Base-by-base conservation (phyloP, 2,888 invertebrate genomes). In the Electrophaes corylata region DNA sequence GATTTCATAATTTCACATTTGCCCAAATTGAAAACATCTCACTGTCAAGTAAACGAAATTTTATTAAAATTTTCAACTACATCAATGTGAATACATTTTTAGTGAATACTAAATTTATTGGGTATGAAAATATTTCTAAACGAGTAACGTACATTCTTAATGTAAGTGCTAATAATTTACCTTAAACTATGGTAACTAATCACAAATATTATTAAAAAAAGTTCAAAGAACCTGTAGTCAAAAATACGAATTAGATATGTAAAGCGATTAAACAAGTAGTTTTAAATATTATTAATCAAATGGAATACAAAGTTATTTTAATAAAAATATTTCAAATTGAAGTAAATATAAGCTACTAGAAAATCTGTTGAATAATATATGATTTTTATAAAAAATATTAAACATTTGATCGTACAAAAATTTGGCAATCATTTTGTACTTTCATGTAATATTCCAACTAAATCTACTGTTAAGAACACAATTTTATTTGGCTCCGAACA, bases 81-180 rank as follows among this genome's bases (percentile, higher is more conserved):
- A 23, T 43, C 26, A 69, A 64, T 66, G 66, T 62, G 51, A 67
- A 65, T 75, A 75, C 63, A 74, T 78, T 83, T 83, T 70, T 81
- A 84, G 84, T 81, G 75, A 82, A 73, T 81, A 82, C 88, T 90
- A 91, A 91, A 91, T 91, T 91, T 91, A 91, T 91, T 91, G 91
- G 91, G 91, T 89, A 88, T 83, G 79, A 81, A 69, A 78, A 76
- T 71, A 77, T 78, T 74, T 75, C 72, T 81, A 80, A 60, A 72
- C 79, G 83, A 86, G 82, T 80, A 85, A 86, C 81, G 82, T 69
- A 79, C 64, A 71, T 69, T 70, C 70, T 72, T 70, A 72, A 48
- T 60, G 62, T 75, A 78, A 59, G 47, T 60, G 57, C 57, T 64
- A 60, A 66, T 64, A 56, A 53, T 66, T 46, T 60, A 48, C 52